Conservation (phyloP, 2,888 invertebrate genomes). For the Plagiodera versicolora region DNA sequence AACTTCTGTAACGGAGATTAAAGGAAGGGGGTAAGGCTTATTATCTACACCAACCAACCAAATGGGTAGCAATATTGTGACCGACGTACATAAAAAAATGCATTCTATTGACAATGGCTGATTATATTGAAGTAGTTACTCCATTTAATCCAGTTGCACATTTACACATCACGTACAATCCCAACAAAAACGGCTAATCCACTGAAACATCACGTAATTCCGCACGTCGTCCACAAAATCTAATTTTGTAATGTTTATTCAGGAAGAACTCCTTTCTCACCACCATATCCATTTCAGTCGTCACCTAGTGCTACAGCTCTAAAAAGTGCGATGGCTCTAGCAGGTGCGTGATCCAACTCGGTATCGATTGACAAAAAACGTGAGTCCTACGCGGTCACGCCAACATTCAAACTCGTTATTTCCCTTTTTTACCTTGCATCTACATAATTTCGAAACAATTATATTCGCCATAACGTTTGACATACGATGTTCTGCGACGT, state of each 20-base stretch:
- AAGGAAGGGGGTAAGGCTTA: too few species aligned
- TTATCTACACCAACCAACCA: too few species aligned
- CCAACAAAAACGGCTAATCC: background rate
- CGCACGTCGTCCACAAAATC: background rate
- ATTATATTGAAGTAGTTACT: background rate
- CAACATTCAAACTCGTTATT: slow-evolving; percentile 22
- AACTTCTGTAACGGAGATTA: too few species aligned
- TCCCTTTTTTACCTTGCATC: slow-evolving; percentile 17
- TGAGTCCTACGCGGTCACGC: slow-evolving; percentile 40
- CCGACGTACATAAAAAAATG: too few species aligned
- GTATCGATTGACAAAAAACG: slow-evolving; percentile 46
- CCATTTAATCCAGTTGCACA: background rate
- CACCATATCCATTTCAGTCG: background rate
- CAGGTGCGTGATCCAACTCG: slow-evolving; percentile 49
- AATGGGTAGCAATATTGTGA: too few species aligned
- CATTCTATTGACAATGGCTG: background rate
- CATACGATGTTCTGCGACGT: background rate
- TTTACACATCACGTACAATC: background rate
- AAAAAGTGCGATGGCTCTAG: slow-evolving; percentile 46
- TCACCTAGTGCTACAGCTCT: slow-evolving; percentile 32
- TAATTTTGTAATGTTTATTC: background rate
- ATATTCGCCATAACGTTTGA: slow-evolving; percentile 8
- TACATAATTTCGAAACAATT: slow-evolving; percentile 18
- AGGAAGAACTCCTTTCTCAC: background rate
- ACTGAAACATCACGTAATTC: background rate